Percentiles rank a stretch among this genome's conserved stretches.
phyloP scores from a whole-genome alignment of 92 coral and sea anemone species.

The Parazoanthus swiftii region DNA sequence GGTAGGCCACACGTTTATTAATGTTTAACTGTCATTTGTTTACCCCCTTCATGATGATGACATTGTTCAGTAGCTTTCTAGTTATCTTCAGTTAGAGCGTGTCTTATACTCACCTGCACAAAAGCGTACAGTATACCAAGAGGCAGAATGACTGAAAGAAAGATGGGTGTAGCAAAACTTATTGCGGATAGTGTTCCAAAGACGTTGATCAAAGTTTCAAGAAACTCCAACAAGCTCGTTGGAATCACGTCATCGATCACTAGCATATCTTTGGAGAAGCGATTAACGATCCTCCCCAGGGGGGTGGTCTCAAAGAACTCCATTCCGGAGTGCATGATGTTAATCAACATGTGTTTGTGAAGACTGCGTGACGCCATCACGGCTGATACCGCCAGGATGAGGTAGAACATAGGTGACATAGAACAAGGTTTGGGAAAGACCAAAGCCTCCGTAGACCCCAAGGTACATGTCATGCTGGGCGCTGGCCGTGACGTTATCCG shows the following conservation, averaged over 20 bases:
- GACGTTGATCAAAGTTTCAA: conserved; percentile 58
- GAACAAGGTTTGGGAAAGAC: conserved; percentile 58
- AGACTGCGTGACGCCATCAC: conserved; percentile 56
- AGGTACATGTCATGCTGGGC: conserved; percentile 46
- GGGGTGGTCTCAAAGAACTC: conserved; percentile 54
- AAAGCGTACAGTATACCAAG: conserved; percentile 63
- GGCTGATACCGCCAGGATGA: conserved; percentile 51
- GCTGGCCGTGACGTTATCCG: conserved; percentile 64
- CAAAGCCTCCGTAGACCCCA: conserved; percentile 70
- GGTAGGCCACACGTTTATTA: conserved; percentile 10
- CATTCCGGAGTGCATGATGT: conserved; percentile 56
- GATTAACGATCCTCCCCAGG: conserved; percentile 50
- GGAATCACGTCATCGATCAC: conserved; percentile 44
- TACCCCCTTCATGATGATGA: conserved; percentile 27
- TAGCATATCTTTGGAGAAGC: conserved; percentile 53
- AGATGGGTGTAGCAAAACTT: conserved; percentile 82
- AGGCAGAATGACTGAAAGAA: conserved; percentile 72
- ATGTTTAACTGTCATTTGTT: conserved; percentile 6
- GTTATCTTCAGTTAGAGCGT: conserved; percentile 36
- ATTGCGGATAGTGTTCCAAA: conserved; percentile 70
- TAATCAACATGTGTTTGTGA: conserved; percentile 57
- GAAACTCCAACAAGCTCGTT: conserved; percentile 43
- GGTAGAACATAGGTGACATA: conserved; percentile 18
- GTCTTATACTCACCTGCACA: conserved; percentile 69
- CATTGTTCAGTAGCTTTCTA: conserved; percentile 38